Conservation (phyloP, 2,113 vertebrate genomes). For the Anhinga anhinga region DNA sequence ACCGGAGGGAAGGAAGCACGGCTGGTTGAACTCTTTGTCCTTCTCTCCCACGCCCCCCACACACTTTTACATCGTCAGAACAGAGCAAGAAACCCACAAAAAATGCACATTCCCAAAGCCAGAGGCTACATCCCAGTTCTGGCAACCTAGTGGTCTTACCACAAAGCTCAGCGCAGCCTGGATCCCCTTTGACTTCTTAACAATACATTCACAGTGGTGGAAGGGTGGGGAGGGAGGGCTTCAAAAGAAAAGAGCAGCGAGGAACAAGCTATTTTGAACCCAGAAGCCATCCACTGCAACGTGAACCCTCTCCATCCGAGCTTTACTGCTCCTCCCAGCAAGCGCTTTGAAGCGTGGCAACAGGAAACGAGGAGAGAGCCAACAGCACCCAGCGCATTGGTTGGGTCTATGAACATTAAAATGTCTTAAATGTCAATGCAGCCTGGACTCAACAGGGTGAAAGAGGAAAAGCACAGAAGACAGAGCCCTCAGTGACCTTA, state of each 20-base stretch:
- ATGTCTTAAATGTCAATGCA: not conserved
- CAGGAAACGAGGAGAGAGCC: not conserved
- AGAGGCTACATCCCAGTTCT: conserved; percentile 2
- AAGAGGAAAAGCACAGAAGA: not conserved
- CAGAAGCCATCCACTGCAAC: not conserved
- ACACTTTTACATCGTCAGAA: conserved; percentile 11
- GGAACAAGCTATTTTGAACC: not conserved
- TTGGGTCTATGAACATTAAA: not conserved
- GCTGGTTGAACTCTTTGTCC: conserved; percentile 34
- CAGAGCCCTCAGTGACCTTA: not conserved
- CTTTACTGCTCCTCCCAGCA: not conserved
- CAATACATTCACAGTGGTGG: conserved; percentile 24
- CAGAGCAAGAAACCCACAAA: conserved; percentile 39
- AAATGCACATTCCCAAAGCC: conserved; percentile 29
- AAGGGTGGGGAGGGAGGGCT: conserved; percentile 5
- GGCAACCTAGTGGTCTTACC: conserved; percentile 1
- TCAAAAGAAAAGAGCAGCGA: conserved; percentile 28
- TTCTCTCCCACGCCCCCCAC: not conserved
- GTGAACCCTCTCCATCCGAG: not conserved
- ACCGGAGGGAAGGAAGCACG: not conserved
- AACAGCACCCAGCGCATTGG: not conserved
- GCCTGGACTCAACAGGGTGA: not conserved
- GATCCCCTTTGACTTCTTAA: conserved; percentile 1
- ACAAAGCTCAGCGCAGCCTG: conserved; percentile 1
- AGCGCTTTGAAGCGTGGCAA: not conserved